Percentiles rank a stretch among this genome's conserved stretches.
Evolutionary conservation across 2,113 vertebrate genomes (phyloP).

Genomic region (Ibidorhyncha struthersii): DNA sequence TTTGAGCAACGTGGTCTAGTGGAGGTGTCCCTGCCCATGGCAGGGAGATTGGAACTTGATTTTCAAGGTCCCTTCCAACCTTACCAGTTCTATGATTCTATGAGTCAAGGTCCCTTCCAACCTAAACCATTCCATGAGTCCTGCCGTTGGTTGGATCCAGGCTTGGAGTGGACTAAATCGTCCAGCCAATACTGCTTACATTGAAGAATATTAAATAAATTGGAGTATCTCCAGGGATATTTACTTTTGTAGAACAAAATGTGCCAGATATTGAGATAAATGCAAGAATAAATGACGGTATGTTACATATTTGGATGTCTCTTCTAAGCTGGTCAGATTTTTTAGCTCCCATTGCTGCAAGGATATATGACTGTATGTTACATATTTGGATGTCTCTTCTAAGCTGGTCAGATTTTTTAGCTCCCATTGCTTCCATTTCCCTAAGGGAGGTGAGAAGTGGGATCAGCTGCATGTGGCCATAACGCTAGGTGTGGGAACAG

Average conservation of each 20-base stretch:
- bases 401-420: background rate
- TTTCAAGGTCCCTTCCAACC: too few species aligned
- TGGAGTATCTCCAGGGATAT: background rate
- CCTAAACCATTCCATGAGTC: background rate
- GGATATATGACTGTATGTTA: too few species aligned
- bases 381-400: background rate
- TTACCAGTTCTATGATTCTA: background rate
- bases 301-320: background rate
- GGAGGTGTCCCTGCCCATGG: too few species aligned
- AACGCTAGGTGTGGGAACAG: background rate
- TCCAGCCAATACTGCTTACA: background rate
- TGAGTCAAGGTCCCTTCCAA: too few species aligned
- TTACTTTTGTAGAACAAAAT: background rate
- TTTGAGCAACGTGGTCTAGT: too few species aligned
- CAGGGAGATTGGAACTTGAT: too few species aligned
- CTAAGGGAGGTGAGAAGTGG: fast-evolving
- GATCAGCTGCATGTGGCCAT: background rate
- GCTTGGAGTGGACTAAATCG: background rate
- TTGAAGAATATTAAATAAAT: background rate
- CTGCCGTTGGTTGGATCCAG: fast-evolving
- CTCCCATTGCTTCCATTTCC: background rate
- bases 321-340: background rate
- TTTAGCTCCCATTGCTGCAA: background rate
- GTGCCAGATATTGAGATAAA: background rate
- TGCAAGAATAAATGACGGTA: background rate